A percentile compares a stretch with the other conserved stretches of the same genome.
Conservation (phyloP, 2,888 invertebrate species). For the Eremobia ochroleuca region DNA sequence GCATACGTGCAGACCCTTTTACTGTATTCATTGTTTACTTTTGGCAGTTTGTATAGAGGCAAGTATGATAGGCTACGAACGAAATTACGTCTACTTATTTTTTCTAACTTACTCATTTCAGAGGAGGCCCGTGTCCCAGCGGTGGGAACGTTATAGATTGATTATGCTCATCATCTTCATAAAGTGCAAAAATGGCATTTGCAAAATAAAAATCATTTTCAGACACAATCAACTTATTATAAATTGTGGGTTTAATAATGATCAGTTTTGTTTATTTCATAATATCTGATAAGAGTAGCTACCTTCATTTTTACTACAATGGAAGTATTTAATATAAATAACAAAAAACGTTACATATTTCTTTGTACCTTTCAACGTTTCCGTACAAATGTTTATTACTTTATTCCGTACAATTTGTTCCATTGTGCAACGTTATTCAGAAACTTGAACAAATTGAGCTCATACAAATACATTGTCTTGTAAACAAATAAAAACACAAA, state of each 20-base stretch:
- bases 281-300: neutral
- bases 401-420: slow-evolving; percentile 62
- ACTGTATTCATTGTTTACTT: no score
- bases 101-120: no score
- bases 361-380: slow-evolving; percentile 18
- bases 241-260: neutral
- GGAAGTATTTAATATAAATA: slow-evolving; percentile 27
- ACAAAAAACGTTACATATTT: slow-evolving; percentile 30
- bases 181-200: neutral
- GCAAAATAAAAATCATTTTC: neutral
- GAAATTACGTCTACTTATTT: no score
- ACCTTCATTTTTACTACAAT: slow-evolving; percentile 9
- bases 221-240: neutral
- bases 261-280: neutral
- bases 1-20: no score
- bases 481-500: slow-evolving; percentile 53
- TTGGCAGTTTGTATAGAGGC: no score
- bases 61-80: no score
- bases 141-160: no score
- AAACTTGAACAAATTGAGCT: slow-evolving; percentile 55
- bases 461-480: slow-evolving; percentile 49
- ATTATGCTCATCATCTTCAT: neutral
- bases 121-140: no score
- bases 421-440: slow-evolving; percentile 54
- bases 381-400: slow-evolving; percentile 48